Evolutionary conservation across 1,140 invertebrate species (phyloP).

Genomic region (Centruroides sculpturatus): DNA sequence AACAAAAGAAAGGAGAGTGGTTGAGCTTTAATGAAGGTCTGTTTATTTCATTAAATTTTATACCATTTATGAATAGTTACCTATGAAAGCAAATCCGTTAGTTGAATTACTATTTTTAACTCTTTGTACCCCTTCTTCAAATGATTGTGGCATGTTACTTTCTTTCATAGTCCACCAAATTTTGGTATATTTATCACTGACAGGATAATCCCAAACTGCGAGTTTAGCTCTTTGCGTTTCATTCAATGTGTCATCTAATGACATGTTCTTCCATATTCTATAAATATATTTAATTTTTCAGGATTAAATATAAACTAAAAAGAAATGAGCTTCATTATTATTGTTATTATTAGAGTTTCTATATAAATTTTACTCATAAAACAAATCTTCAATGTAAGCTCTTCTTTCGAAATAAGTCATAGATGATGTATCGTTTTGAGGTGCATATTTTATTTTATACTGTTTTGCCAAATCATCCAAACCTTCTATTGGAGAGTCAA

Average conservation of each 20-base stretch:
- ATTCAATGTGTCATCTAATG: slow-evolving; percentile 76
- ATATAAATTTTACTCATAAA: slow-evolving; percentile 66
- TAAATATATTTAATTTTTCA: not conserved
- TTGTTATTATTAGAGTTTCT: not conserved
- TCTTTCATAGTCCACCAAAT: slow-evolving; percentile 97
- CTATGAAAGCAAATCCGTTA: slow-evolving; percentile 83
- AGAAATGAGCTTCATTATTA: not conserved
- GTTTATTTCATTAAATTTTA: too few relatives aligned
- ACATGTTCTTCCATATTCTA: slow-evolving; percentile 97
- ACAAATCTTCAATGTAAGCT: slow-evolving; percentile 84
- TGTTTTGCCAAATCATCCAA: slow-evolving; percentile 86
- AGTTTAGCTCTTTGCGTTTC: slow-evolving; percentile 79
- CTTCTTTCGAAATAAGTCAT: slow-evolving; percentile 91
- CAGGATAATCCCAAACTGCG: slow-evolving; percentile 97
- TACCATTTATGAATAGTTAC: slow-evolving; percentile 24
- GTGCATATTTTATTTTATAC: slow-evolving; percentile 89
- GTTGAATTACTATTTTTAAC: slow-evolving; percentile 37
- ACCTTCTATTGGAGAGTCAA: slow-evolving; percentile 83
- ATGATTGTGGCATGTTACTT: slow-evolving; percentile 54
- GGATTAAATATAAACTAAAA: not conserved
- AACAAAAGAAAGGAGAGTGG: too few relatives aligned
- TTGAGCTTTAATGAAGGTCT: too few relatives aligned
- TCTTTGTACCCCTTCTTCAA: slow-evolving; percentile 60
- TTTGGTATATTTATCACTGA: slow-evolving; percentile 95
- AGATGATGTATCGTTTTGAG: slow-evolving; percentile 59